Evolutionary conservation across 37 sponge, comb jelly and placozoan genomes (phyloP), one percentile per base, ranked within the genome.

Genomic region (Diacarnus erythraeanus): DNA sequence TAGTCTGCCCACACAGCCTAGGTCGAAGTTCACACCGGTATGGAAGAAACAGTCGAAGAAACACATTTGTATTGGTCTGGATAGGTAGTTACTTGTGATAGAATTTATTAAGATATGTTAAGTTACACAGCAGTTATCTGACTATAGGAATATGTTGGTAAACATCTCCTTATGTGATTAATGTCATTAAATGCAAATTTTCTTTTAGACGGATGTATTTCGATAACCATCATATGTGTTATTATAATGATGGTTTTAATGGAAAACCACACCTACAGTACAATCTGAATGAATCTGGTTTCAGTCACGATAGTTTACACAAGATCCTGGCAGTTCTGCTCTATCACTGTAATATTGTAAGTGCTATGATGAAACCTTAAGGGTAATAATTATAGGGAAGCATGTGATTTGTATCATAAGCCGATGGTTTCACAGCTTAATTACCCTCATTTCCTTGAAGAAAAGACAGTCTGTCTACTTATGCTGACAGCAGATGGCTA

Each of bases 401-500:
- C n/a, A n/a, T n/a, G n/a, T n/a, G n/a, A n/a, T 22, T 25, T 74
- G 51, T 37, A 22, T 66, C 22, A 71, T 38, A 23, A 18, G 6
- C n/a, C 42, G 41, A n/a, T 71, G 18, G 25, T 29, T 47, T n/a
- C 34, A n/a, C 40, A 91, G 91, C 43, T 74, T 40, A 38, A 47
- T 18, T 26, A n/a, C 26, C 80, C 75, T 29, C 23, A 27, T 33
- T 65, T 76, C 22, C 54, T 42, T 5, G 92, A 92, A 57, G 92
- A 92, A 56, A 27, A 74, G 41, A 38, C 36, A 25, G 77, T 76
- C 1, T 77, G 85, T 36, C 54, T 87, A 1, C 42, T 92, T 33
- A 67, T 80, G 5, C 69, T 86, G 38, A 87, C 87, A 37, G 75
- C 75, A 1, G 92, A 92, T 54, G 92, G 92, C 54, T 87, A 69